Percentiles rank a stretch among this genome's conserved stretches.
These are phyloP conservation scores for Micoletzkya japonica DNA, from an alignment of 2,888 invertebrate genomes.

Conservation along the genomic window DNA sequence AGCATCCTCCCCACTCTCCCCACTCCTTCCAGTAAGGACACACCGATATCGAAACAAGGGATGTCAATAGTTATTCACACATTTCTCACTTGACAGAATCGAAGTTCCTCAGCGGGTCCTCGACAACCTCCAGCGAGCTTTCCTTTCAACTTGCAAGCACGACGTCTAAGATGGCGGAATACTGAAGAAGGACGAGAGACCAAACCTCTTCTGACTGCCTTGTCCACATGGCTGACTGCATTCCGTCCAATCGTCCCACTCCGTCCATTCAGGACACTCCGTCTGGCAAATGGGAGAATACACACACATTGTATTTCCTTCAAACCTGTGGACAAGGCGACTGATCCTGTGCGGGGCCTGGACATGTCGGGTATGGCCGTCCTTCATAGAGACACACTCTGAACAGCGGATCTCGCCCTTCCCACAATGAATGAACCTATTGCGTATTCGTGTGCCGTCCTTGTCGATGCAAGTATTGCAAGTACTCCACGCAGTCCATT, in stretches of 20 bases:
- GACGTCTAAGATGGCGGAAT: slow-evolving; percentile 8
- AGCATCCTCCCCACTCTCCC: slow-evolving; percentile 48
- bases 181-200: no score
- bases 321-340: slow-evolving; percentile 38
- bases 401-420: no score
- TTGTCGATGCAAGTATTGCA: slow-evolving; percentile 46
- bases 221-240: slow-evolving; percentile 27
- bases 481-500: slow-evolving; percentile 48
- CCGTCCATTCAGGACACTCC: slow-evolving; percentile 22
- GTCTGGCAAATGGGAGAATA: not conserved
- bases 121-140: not conserved
- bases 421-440: slow-evolving; percentile 34
- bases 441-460: slow-evolving; percentile 41
- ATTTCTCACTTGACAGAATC: slow-evolving; percentile 28
- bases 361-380: slow-evolving; percentile 34
- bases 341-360: slow-evolving; percentile 50
- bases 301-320: not conserved
- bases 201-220: slow-evolving; percentile 28
- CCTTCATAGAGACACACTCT: slow-evolving; percentile 42
- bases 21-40: slow-evolving; percentile 51
- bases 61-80: not conserved
- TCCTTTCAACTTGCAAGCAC: slow-evolving; percentile 13
- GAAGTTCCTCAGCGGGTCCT: slow-evolving; percentile 22
- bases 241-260: slow-evolving; percentile 28
- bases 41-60: slow-evolving; percentile 28